A percentile compares a stretch with the other conserved stretches of the same genome.
Evolutionary conservation across 2,797 vertebrate species (phyloP).

Genomic region (Spinus olivaceus): DNA sequence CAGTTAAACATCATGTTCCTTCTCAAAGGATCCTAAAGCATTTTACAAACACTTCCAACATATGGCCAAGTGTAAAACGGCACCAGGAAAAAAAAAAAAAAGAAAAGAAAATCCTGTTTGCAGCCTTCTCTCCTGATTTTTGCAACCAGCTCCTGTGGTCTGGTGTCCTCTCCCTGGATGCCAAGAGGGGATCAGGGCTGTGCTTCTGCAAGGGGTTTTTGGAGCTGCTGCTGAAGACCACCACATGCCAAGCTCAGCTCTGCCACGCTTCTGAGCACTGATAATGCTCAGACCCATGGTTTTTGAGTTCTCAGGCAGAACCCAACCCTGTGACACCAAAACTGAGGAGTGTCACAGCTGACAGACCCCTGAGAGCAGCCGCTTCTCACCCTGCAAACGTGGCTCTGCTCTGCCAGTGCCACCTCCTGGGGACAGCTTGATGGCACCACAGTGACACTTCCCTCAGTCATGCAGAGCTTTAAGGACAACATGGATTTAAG

Average conservation of each 20-base stretch:
- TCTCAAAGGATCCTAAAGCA: slow-evolving; percentile 35
- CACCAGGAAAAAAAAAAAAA: background rate
- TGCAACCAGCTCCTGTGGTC: background rate
- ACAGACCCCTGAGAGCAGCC: background rate
- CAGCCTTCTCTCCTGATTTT: background rate
- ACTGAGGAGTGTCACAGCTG: background rate
- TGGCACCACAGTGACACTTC: background rate
- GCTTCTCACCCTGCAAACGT: background rate
- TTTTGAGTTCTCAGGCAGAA: background rate
- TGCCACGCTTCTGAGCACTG: rapidly evolving
- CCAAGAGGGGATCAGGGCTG: background rate
- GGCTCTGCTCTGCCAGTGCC: background rate
- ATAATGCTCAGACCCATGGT: background rate
- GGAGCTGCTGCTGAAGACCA: background rate
- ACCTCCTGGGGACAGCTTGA: background rate
- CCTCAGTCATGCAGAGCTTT: rapidly evolving
- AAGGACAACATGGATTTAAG: background rate
- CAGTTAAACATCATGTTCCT: slow-evolving; percentile 21
- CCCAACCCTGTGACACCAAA: background rate
- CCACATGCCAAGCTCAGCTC: background rate
- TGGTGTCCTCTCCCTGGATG: background rate
- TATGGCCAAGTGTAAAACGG: slow-evolving; percentile 38
- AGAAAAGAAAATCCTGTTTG: background rate
- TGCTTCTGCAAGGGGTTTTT: background rate
- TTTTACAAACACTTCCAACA: slow-evolving; percentile 41